Percentiles rank a stretch among this genome's conserved stretches.
Conservation (phyloP, 2,888 invertebrate species). For the Eilema depressum region DNA sequence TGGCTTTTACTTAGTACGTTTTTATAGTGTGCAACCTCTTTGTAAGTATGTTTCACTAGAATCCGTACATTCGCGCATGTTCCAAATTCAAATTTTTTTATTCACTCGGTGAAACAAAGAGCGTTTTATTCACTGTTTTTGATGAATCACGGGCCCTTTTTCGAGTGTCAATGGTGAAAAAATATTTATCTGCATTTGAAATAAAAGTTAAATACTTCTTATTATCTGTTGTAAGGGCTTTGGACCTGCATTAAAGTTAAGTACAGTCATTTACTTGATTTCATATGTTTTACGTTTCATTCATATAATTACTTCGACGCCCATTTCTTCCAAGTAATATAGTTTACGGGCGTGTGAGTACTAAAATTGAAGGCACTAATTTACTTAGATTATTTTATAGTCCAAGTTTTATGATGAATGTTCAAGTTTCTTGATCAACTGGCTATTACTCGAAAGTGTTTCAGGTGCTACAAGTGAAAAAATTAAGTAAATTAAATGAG, state of each 20-base stretch:
- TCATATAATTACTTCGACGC: constrained; percentile 3
- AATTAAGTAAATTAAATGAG: not conserved
- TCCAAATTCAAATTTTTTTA: no score
- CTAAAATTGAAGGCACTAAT: constrained; percentile 23
- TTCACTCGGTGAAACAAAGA: no score
- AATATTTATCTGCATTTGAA: no score
- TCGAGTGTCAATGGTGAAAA: no score
- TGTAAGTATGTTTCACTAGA: no score
- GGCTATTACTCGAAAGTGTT: not conserved
- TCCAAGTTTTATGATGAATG: constrained; percentile 29
- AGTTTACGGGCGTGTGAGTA: constrained; percentile 17
- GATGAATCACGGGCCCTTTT: no score
- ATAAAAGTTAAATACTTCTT: no score
- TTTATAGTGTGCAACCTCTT: no score
- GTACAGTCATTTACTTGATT: not conserved
- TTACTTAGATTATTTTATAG: constrained; percentile 24
- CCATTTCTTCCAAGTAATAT: constrained; percentile 18
- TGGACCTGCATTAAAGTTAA: not conserved
- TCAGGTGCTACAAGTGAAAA: constrained; percentile 1
- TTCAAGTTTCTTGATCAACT: constrained; percentile 30
- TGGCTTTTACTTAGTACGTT: no score
- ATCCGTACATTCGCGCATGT: no score
- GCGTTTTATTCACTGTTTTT: no score
- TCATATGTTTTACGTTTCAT: constrained; percentile 6
- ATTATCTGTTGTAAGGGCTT: not conserved